phyloP scores from a whole-genome alignment of 1,140 invertebrate genomes.

The Drosophila lacertosa region DNA sequence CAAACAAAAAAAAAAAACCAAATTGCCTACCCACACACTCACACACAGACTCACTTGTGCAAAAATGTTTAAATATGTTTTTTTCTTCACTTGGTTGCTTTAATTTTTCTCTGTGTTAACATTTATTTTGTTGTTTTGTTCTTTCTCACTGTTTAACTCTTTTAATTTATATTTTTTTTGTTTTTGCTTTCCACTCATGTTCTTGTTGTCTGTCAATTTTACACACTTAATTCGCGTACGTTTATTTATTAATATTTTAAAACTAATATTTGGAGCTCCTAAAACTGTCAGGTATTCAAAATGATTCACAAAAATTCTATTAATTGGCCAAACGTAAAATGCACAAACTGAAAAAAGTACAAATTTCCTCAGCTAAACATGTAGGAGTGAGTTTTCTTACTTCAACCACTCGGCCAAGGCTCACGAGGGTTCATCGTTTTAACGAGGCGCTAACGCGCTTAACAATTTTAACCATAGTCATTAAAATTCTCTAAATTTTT shows the following conservation, averaged over 20 bases:
- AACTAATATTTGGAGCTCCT: conserved; percentile 18
- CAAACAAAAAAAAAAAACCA: conserved; percentile 16
- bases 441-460: conserved; percentile 39
- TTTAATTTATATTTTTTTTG: conserved; percentile 35
- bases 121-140: conserved; percentile 39
- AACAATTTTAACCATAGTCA: conserved; percentile 15
- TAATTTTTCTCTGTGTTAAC: conserved; percentile 46
- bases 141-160: conserved; percentile 17
- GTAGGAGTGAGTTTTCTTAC: conserved; percentile 38
- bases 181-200: conserved; percentile 39
- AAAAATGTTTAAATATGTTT: conserved; percentile 14
- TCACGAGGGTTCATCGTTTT: conserved; percentile 36
- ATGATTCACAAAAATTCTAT: conserved; percentile 56
- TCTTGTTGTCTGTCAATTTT: conserved; percentile 59
- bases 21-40: conserved; percentile 6
- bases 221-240: conserved; percentile 71
- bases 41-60: conserved; percentile 8
- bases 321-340: conserved; percentile 42
- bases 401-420: conserved; percentile 40
- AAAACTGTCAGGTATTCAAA: conserved; percentile 54
- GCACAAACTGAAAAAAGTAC: conserved; percentile 47
- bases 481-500: conserved; percentile 3
- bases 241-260: conserved; percentile 46
- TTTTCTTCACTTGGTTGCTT: conserved; percentile 54
- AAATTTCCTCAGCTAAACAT: conserved; percentile 66